phyloP scores from a whole-genome alignment of 2,113 vertebrate genomes.

The Pseudonaja textilis region DNA sequence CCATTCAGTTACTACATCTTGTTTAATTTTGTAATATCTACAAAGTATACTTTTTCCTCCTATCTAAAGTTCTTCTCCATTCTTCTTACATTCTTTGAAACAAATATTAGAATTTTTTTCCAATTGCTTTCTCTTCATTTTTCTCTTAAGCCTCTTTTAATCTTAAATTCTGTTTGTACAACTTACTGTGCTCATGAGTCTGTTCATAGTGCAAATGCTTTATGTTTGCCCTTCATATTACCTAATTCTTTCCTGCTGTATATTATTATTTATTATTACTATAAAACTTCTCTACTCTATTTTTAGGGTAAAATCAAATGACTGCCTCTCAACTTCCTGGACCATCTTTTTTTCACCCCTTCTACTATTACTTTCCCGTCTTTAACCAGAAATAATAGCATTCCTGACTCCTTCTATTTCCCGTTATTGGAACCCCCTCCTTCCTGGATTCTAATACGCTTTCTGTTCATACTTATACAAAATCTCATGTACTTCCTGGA shows the following conservation, averaged over 20 bases:
- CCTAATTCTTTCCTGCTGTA: background rate
- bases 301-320: background rate
- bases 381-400: background rate
- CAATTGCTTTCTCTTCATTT: background rate
- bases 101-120: background rate
- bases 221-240: background rate
- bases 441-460: background rate
- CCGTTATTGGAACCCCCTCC: background rate
- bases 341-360: background rate
- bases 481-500: background rate
- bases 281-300: background rate
- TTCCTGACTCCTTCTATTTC: background rate
- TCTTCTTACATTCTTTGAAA: background rate
- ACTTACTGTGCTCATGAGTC: background rate
- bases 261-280: background rate
- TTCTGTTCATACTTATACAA: background rate
- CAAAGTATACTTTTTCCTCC: background rate
- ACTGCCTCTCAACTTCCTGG: background rate
- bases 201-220: background rate
- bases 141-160: background rate
- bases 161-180: background rate
- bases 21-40: background rate
- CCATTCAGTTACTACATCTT: background rate
- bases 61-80: background rate
- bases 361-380: background rate